Base-by-base conservation (phyloP, 2,797 vertebrate genomes). In the Odontamblyopus lacepedii region DNA sequence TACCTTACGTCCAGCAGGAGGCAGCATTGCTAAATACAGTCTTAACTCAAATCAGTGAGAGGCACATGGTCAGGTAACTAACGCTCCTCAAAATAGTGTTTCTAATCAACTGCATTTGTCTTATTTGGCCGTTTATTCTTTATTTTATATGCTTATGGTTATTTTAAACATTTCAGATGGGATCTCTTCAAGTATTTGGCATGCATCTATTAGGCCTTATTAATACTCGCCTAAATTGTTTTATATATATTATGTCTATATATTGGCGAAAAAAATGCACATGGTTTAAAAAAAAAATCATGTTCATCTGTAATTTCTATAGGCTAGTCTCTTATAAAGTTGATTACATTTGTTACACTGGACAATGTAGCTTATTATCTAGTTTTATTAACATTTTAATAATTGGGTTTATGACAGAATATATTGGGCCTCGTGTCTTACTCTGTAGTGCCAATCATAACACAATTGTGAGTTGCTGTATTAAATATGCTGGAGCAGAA, bases 21-120 rank as follows among this genome's bases (percentile, higher is more conserved):
- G 89, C 65, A 76, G 84, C 78, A 90, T 83, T 83, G 80, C 68
- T 77, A 26, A 84, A 80, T 12, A 15, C 18, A 38, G 29, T 18
- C 12, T 41, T 16, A 9, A 61, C 26, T 0, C 9, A 48, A 41
- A 11, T n/a, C 51, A 12, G 44, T 48, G 44, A 6, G 6, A 67
- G 41, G 44, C 27, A 38, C 70, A 30, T 80, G 82, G 5, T 66
- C 35, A 63, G 74, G 71, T 57, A 69, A 74, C 76, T 63, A 64
- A 29, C 67, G 27, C 23, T 26, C 11, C 55, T 26, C n/a, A 26
- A 57, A 12, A 13, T 26, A 26, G 23, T 57, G 51, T 51, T 59
- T 60, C 2, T 26, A 2, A 16, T 1, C 15, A 60, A 6, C 0
- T 15, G 12, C 16, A 29, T 29, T 16, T 12, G 57, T 60, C 4